Evolutionary conservation across 2,113 vertebrate species (phyloP), one percentile per base, ranked within the genome.

Genomic region (Microcebus griseorufus): DNA sequence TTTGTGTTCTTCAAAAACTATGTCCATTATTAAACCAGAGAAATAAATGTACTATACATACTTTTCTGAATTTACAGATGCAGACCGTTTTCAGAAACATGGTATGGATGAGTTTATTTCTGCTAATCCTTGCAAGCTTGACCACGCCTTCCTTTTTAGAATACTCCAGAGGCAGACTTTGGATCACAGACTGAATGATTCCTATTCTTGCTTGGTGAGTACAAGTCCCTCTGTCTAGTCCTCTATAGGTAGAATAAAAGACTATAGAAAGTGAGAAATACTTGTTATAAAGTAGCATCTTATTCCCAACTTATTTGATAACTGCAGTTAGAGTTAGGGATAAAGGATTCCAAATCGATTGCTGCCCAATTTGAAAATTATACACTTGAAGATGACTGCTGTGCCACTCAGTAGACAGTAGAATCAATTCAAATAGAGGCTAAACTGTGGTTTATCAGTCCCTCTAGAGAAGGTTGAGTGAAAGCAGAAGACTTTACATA

Each of bases 131-230:
- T 99, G 99, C 97, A 99, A 98, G 97, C 99, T 99, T 85, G 99
- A 99, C 98, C 99, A 99, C 29, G 98, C 99, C 70, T 98, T 98
- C 95, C 99, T 99, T 96, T 99, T 99, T 98, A 98, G 98, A 99
- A 82, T 99, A 72, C 99, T 99, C 95, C 99, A 99, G 99, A 99
- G 99, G 88, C 98, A 99, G 98, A 99, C 99, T 48, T 99, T 99
- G 98, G 98, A 99, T 98, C 99, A 99, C 97, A 99, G 99, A 97
- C 99, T 99, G 99, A 99, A 99, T 76, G 99, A 99, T 98, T 99
- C 99, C 96, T 99, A 99, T 98, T 99, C 99, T 99, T 99, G 99
- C 98, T 99, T 99, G 99, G 99, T 99, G 98, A 99, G 99, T 98
- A 98, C 83, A 89, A 93, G 67, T 88, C 88, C 88, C 22, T 84